Evolutionary conservation across 2,113 vertebrate species (phyloP).

Genomic region (Regulus satrapa): DNA sequence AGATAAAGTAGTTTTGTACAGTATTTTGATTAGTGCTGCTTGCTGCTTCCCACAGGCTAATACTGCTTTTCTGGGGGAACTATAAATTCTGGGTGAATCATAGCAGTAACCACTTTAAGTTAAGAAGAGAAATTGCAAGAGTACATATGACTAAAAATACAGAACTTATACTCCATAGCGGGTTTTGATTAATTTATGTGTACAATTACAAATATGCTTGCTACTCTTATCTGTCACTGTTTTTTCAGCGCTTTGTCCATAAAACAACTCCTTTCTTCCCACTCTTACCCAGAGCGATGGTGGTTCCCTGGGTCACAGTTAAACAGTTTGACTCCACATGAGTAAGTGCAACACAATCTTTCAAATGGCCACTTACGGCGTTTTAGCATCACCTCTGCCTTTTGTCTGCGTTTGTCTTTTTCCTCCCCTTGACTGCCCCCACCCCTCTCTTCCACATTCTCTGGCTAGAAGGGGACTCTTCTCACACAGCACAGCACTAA

Average conservation of each 20-base stretch:
- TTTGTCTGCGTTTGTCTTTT: background rate
- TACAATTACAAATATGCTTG: background rate
- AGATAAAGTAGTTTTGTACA: background rate
- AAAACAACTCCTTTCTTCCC: background rate
- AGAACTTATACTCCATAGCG: background rate
- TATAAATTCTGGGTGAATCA: background rate
- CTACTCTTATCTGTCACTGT: background rate
- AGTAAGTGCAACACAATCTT: background rate
- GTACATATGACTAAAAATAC: background rate
- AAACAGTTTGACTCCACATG: background rate
- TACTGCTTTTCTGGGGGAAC: background rate
- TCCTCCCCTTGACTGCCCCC: background rate
- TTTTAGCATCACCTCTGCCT: background rate
- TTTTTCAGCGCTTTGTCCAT: background rate
- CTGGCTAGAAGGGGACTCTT: background rate
- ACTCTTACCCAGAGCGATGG: background rate
- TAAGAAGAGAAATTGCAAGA: background rate
- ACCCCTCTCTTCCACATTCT: accelerated
- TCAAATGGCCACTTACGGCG: background rate
- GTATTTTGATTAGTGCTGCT: background rate
- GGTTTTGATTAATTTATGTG: background rate
- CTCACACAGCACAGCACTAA: background rate
- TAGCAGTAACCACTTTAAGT: background rate
- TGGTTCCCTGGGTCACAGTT: background rate
- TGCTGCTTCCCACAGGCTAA: background rate